Conservation (phyloP, 1,140 invertebrate species). For the Nylanderia fulva region DNA sequence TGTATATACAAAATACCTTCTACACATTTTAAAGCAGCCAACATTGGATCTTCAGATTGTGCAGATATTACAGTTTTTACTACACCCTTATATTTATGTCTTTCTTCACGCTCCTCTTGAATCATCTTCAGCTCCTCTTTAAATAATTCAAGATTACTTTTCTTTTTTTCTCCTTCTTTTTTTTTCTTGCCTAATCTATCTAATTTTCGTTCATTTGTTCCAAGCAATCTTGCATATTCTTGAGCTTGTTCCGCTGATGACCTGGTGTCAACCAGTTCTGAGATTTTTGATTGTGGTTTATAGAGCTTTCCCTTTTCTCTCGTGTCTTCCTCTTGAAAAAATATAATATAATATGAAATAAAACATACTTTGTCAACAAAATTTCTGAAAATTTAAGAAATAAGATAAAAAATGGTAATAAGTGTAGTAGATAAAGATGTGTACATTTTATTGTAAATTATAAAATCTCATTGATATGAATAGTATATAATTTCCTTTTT, state of each 20-base stretch:
- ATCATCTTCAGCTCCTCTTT: slow-evolving; percentile 98
- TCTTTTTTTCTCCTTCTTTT: slow-evolving; percentile 95
- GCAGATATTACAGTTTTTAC: slow-evolving; percentile 83
- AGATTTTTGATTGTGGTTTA: slow-evolving; percentile 94
- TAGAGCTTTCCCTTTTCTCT: slow-evolving; percentile 97
- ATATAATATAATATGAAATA: slow-evolving; percentile 29
- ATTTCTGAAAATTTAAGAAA: too few species aligned
- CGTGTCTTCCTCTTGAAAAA: slow-evolving; percentile 91
- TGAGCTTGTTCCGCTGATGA: slow-evolving; percentile 88
- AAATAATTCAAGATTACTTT: slow-evolving; percentile 98
- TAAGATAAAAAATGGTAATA: too few species aligned
- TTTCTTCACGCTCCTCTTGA: slow-evolving; percentile 98
- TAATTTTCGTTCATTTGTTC: slow-evolving; percentile 87
- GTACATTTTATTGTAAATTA: too few species aligned
- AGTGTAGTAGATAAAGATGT: too few species aligned
- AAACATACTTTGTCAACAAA: neutral
- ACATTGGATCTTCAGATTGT: slow-evolving; percentile 83
- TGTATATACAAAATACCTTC: slow-evolving; percentile 77
- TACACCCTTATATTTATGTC: slow-evolving; percentile 95
- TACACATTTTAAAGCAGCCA: slow-evolving; percentile 83
- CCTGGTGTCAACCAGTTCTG: slow-evolving; percentile 84
- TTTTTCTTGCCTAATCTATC: slow-evolving; percentile 92
- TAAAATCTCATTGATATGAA: too few species aligned
- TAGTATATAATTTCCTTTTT: too few species aligned
- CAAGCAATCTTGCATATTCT: slow-evolving; percentile 91